Evolutionary conservation across 2,888 invertebrate genomes (phyloP).

Genomic region (Meta bourneti): DNA sequence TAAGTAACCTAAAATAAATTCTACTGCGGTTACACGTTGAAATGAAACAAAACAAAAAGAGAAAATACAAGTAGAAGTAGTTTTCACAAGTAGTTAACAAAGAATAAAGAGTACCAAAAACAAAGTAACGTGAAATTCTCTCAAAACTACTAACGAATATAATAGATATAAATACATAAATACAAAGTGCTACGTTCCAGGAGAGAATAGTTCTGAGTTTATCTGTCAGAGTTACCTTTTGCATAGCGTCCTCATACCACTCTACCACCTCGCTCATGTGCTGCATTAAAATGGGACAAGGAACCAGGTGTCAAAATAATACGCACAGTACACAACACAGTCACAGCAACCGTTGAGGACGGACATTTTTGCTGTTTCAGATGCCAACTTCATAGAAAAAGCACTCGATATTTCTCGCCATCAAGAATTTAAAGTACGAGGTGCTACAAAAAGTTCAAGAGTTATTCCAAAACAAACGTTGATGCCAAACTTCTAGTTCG

Average conservation of each 20-base stretch:
- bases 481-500: no score
- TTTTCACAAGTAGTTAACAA: background rate
- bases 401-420: no score
- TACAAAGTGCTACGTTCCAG: constrained; percentile 69
- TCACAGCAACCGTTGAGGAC: constrained; percentile 32
- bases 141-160: constrained; percentile 25
- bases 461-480: no score
- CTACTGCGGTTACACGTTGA: constrained; percentile 35
- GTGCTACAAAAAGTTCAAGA: no score
- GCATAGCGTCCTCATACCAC: constrained; percentile 77
- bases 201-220: constrained; percentile 47
- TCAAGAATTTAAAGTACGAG: no score
- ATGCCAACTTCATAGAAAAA: constrained; percentile 4
- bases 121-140: constrained; percentile 16
- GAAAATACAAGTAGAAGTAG: constrained; percentile 18
- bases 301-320: constrained; percentile 73
- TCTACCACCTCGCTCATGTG: constrained; percentile 78
- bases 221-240: constrained; percentile 74
- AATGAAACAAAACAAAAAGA: constrained; percentile 17
- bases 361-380: constrained; percentile 45
- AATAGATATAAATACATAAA: constrained; percentile 3
- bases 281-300: constrained; percentile 77
- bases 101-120: constrained; percentile 7
- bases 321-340: constrained; percentile 59
- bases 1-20: constrained; percentile 16